Percentiles rank a stretch among this genome's conserved stretches.
phyloP scores from a whole-genome alignment of 2,888 invertebrate species.

The Entomobrya proxima region DNA sequence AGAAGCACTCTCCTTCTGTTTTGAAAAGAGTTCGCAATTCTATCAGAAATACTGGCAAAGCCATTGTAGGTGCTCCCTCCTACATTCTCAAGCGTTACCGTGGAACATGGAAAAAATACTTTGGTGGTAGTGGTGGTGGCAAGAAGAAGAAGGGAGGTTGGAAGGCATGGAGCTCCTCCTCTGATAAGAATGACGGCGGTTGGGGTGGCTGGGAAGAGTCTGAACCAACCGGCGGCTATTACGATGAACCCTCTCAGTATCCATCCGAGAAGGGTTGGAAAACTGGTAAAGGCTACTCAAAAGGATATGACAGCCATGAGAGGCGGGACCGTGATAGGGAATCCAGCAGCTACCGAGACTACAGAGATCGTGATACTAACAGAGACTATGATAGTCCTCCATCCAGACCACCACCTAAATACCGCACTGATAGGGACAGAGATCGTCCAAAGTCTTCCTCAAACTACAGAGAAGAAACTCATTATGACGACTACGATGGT shows the following conservation, averaged over 20 bases:
- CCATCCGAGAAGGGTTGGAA: constrained; percentile 49
- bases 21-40: constrained; percentile 37
- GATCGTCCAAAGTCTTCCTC: background rate
- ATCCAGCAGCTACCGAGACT: constrained; percentile 42
- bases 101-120: constrained; percentile 58
- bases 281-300: constrained; percentile 33
- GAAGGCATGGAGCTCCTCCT: constrained; percentile 52
- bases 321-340: constrained; percentile 37
- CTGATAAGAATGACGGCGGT: constrained; percentile 7
- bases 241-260: constrained; percentile 52
- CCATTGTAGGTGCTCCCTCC: constrained; percentile 65
- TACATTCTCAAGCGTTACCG: constrained; percentile 63
- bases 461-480: constrained; percentile 55
- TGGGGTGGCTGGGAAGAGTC: constrained; percentile 59
- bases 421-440: background rate
- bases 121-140: constrained; percentile 46
- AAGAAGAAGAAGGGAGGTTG: constrained; percentile 61
- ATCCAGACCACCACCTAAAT: background rate
- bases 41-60: constrained; percentile 54
- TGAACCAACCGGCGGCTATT: constrained; percentile 47
- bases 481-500: constrained; percentile 63
- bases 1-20: constrained; percentile 41
- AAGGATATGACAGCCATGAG: constrained; percentile 50
- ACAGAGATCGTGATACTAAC: constrained; percentile 22
- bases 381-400: constrained; percentile 16